Percentiles rank a stretch among this genome's conserved stretches.
Conservation (phyloP, 2,113 vertebrate species). For the Onychorhynchus coronatus region DNA sequence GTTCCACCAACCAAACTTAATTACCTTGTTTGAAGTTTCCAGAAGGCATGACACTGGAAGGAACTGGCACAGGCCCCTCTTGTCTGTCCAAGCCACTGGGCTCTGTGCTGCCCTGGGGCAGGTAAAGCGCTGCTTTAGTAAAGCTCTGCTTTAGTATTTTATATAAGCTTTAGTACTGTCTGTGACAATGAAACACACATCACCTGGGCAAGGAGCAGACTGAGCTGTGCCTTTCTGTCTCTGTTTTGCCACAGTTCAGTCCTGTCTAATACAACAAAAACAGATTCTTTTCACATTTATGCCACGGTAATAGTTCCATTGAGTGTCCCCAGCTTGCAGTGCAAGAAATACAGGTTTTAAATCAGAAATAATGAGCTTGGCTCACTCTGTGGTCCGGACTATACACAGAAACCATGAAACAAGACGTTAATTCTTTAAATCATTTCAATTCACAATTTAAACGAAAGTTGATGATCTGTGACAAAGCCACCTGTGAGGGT, state of each 20-base stretch:
- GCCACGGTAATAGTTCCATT: background rate
- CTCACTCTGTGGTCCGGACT: background rate
- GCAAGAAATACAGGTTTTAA: background rate
- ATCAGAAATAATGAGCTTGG: background rate
- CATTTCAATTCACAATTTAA: background rate
- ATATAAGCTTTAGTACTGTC: rapidly evolving
- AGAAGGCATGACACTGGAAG: background rate
- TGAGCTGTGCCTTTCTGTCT: background rate
- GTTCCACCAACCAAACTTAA: background rate
- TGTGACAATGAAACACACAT: rapidly evolving
- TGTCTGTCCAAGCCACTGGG: rapidly evolving
- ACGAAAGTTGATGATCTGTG: background rate
- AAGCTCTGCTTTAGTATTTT: background rate
- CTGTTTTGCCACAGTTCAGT: background rate
- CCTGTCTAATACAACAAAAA: background rate
- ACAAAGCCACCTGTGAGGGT: background rate
- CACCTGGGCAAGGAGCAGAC: background rate
- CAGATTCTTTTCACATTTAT: background rate
- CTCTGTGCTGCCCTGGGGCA: background rate
- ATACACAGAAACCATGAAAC: background rate
- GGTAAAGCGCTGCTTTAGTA: background rate
- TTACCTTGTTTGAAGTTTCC: background rate
- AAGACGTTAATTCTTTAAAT: background rate
- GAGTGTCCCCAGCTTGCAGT: background rate
- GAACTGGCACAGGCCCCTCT: rapidly evolving